phyloP scores from a whole-genome alignment of 2,113 vertebrate genomes.

The Malurus elegans region DNA sequence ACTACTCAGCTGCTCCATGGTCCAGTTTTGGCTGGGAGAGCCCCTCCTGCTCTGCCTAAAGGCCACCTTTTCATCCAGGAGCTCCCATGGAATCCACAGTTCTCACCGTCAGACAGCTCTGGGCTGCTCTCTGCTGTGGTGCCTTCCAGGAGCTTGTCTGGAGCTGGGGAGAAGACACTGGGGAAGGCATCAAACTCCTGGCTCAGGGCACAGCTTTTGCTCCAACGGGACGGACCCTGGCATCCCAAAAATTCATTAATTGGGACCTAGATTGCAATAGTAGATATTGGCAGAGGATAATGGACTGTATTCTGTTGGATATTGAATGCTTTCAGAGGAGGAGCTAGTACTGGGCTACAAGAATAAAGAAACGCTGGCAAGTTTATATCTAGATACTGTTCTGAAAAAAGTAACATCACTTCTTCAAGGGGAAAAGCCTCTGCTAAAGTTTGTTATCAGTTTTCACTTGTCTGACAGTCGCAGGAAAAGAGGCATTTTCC shows the following conservation, averaged over 20 bases:
- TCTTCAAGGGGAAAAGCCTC: neutral
- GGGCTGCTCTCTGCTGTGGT: rapidly evolving
- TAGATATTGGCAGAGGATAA: neutral
- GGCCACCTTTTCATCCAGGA: neutral
- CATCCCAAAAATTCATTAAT: neutral
- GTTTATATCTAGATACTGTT: neutral
- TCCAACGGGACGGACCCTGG: rapidly evolving
- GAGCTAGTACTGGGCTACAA: neutral
- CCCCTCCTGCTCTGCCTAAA: neutral
- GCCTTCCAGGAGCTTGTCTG: neutral
- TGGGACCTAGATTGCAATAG: neutral
- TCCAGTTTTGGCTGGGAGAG: rapidly evolving
- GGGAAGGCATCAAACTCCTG: neutral
- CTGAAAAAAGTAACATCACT: neutral
- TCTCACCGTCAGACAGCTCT: rapidly evolving
- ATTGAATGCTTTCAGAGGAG: neutral
- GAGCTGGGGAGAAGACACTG: neutral
- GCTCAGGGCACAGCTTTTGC: neutral
- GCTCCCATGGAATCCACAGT: neutral
- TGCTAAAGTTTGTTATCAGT: neutral
- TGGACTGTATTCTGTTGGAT: neutral
- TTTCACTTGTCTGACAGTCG: rapidly evolving
- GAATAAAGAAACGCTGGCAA: neutral
- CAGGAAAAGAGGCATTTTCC: neutral
- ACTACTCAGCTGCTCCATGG: neutral